phyloP scores from a whole-genome alignment of 2,113 vertebrate genomes.

The Indri indri region DNA sequence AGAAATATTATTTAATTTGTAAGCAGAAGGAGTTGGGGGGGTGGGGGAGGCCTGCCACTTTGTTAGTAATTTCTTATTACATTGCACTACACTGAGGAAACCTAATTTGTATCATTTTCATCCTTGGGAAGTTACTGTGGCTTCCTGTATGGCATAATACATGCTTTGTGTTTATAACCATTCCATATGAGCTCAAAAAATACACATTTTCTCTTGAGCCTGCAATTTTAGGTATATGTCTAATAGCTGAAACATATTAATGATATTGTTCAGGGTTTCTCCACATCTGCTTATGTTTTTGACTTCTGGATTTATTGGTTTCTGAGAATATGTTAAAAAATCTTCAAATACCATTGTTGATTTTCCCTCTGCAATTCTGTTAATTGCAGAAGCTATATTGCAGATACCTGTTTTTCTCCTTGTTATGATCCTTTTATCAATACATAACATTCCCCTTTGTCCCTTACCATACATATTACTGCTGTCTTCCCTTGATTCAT shows the following conservation, averaged over 20 bases:
- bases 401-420: background rate
- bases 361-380: background rate
- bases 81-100: background rate
- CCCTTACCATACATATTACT: background rate
- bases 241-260: background rate
- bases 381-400: background rate
- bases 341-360: background rate
- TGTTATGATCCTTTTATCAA: background rate
- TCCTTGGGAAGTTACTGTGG: background rate
- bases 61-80: background rate
- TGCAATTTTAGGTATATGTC: background rate
- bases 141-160: background rate
- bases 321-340: background rate
- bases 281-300: background rate
- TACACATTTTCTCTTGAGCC: background rate
- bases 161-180: background rate
- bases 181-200: background rate
- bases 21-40: background rate
- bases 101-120: background rate
- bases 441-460: rapidly evolving
- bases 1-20: background rate
- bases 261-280: background rate
- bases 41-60: background rate
- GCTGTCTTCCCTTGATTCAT: background rate
- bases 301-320: background rate